A percentile compares a stretch with the other conserved stretches of the same genome.
These are phyloP conservation scores for Ophthalmolycus amberensis DNA, from an alignment of 2,113 vertebrate genomes.

Conservation along the genomic window DNA sequence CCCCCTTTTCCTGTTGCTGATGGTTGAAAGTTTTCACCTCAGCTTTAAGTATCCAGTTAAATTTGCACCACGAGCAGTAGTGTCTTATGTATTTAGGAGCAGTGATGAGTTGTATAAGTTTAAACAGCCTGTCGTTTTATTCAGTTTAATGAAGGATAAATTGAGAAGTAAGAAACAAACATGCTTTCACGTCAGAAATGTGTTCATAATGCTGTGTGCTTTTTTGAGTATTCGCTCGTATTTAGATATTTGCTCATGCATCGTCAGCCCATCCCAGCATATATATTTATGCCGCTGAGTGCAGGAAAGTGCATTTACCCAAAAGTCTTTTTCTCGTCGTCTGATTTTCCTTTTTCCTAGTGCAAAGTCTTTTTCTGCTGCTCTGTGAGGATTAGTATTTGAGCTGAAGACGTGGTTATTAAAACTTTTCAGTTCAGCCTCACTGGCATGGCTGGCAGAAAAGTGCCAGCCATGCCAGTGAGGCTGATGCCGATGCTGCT, in stretches of 20 bases:
- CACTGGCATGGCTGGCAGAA: slow-evolving; percentile 21
- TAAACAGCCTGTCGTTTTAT: slow-evolving; percentile 18
- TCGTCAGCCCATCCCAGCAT: slow-evolving; percentile 4
- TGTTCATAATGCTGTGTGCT: neutral
- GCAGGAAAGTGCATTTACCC: slow-evolving; percentile 48
- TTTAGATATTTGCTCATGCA: slow-evolving; percentile 28
- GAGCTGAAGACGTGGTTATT: slow-evolving; percentile 62
- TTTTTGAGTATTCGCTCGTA: slow-evolving; percentile 2
- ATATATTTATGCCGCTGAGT: slow-evolving; percentile 32
- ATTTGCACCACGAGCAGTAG: neutral
- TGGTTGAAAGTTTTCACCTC: neutral
- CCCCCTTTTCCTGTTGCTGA: neutral
- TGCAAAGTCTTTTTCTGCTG: slow-evolving; percentile 5
- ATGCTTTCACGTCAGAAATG: slow-evolving; percentile 7
- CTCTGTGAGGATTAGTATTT: slow-evolving; percentile 69
- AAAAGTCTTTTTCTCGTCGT: slow-evolving; percentile 52
- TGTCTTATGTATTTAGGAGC: neutral
- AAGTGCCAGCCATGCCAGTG: slow-evolving; percentile 52
- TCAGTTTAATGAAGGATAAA: slow-evolving; percentile 27
- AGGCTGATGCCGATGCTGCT: slow-evolving; percentile 58
- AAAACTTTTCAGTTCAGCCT: neutral
- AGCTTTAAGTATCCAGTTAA: slow-evolving; percentile 18
- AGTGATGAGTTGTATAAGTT: slow-evolving; percentile 10
- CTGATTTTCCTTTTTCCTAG: slow-evolving; percentile 29
- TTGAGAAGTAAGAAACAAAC: slow-evolving; percentile 4